phyloP scores from a whole-genome alignment of 2,113 vertebrate species.

The Glaucidium brasilianum region DNA sequence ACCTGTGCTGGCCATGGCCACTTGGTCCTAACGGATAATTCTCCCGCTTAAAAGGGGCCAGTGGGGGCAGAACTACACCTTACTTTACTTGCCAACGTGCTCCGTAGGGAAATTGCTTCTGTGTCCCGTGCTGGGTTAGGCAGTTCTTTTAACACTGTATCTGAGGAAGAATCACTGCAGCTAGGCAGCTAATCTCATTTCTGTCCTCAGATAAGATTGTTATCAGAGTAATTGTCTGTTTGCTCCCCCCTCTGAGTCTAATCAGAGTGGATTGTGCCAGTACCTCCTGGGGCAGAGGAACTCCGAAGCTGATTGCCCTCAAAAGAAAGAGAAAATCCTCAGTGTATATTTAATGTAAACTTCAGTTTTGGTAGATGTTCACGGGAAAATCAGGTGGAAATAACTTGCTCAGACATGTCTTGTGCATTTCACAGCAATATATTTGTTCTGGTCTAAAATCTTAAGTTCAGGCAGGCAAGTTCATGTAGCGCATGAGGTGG shows the following conservation, averaged over 20 bases:
- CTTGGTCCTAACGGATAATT: neutral
- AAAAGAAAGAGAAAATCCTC: slow-evolving; percentile 9
- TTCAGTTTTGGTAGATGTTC: slow-evolving; percentile 6
- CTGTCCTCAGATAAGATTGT: slow-evolving; percentile 35
- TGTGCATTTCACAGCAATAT: neutral
- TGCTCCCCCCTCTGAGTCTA: neutral
- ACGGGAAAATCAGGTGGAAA: neutral
- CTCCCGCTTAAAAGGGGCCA: neutral
- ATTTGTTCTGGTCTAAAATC: neutral
- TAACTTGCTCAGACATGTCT: neutral
- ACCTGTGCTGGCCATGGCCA: neutral
- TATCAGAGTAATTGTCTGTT: slow-evolving; percentile 47
- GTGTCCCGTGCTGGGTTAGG: neutral
- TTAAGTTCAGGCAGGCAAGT: neutral
- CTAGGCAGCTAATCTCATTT: slow-evolving; percentile 15
- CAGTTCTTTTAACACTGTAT: neutral
- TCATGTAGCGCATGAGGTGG: neutral
- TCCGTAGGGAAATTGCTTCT: neutral
- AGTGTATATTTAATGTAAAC: slow-evolving; percentile 22
- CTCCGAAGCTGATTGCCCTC: neutral
- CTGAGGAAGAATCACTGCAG: neutral
- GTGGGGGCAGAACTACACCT: neutral
- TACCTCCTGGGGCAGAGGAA: slow-evolving; percentile 22
- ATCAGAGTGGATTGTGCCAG: slow-evolving; percentile 37
- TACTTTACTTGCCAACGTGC: neutral